Evolutionary conservation across 1,140 invertebrate species (phyloP).

Genomic region (Drosophila watanabei): DNA sequence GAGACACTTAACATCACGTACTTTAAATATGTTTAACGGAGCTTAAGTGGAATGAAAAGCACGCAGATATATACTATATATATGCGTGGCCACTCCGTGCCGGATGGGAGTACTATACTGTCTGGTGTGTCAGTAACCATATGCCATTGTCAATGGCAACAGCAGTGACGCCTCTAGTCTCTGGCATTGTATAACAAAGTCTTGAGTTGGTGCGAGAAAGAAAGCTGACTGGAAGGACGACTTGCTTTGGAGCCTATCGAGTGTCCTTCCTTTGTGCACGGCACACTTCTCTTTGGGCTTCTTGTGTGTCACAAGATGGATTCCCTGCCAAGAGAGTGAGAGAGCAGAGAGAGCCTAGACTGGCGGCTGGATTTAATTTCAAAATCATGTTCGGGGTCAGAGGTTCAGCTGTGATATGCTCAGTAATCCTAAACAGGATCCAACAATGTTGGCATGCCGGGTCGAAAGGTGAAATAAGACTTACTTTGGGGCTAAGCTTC

Average conservation of each 20-base stretch:
- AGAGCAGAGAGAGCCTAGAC: background rate
- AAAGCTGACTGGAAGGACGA: background rate
- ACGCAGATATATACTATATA: slow-evolving; percentile 14
- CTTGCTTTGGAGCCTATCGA: slow-evolving; percentile 30
- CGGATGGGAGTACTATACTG: too few species aligned
- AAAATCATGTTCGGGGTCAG: slow-evolving; percentile 40
- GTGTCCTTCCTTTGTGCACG: slow-evolving; percentile 34
- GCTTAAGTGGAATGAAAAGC: slow-evolving; percentile 76
- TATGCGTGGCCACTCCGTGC: slow-evolving; percentile 2
- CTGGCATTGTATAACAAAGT: slow-evolving; percentile 29
- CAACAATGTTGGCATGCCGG: slow-evolving; percentile 3
- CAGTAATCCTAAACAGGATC: slow-evolving; percentile 31
- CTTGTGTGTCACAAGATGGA: slow-evolving; percentile 39
- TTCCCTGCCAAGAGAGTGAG: slow-evolving; percentile 15
- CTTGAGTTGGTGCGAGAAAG: background rate
- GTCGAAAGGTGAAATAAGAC: slow-evolving; percentile 15
- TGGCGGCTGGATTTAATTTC: slow-evolving; percentile 32
- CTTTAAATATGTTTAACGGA: slow-evolving; percentile 81
- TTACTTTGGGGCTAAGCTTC: background rate
- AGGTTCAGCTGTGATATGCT: slow-evolving; percentile 28
- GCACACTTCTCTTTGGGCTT: background rate
- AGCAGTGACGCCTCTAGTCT: slow-evolving; percentile 20
- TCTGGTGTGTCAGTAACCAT: slow-evolving; percentile 27
- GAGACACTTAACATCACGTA: slow-evolving; percentile 78
- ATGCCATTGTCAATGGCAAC: slow-evolving; percentile 54